Percentiles rank a stretch among this genome's conserved stretches.
phyloP scores from a whole-genome alignment of 2,797 vertebrate species.

The Thripadectes ignobilis region DNA sequence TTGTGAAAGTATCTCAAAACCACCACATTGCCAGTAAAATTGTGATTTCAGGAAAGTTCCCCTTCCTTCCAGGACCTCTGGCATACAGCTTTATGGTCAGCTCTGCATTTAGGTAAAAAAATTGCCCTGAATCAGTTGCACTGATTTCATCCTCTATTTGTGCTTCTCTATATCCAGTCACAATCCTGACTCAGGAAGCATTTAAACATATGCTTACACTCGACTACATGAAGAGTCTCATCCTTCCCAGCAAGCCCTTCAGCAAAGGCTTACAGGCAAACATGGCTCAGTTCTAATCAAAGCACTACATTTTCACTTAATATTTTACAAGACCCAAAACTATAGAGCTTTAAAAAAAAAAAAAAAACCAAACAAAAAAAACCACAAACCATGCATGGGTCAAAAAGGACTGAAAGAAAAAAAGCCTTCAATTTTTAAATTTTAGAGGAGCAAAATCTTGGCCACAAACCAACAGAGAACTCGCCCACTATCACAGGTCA shows the following conservation, averaged over 20 bases:
- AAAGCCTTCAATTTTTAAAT: neutral
- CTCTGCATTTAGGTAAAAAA: neutral
- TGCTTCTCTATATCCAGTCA: neutral
- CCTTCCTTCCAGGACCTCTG: neutral
- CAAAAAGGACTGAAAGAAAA: neutral
- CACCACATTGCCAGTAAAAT: neutral
- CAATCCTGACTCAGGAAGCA: neutral
- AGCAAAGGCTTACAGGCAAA: neutral
- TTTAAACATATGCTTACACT: neutral
- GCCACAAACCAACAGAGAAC: neutral
- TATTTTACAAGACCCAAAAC: neutral
- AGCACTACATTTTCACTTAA: neutral
- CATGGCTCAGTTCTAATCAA: neutral
- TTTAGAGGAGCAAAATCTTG: neutral
- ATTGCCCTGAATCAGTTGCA: neutral
- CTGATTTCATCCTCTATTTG: neutral
- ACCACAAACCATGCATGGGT: rapidly evolving
- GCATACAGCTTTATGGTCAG: neutral
- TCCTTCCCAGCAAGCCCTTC: neutral
- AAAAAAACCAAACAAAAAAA: neutral
- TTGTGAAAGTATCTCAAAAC: neutral
- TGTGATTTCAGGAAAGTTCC: neutral
- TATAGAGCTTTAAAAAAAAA: neutral
- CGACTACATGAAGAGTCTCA: neutral
- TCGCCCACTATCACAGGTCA: neutral